Base-by-base conservation (phyloP, 1,140 invertebrate species). In the Leptonema lineaticorne region DNA sequence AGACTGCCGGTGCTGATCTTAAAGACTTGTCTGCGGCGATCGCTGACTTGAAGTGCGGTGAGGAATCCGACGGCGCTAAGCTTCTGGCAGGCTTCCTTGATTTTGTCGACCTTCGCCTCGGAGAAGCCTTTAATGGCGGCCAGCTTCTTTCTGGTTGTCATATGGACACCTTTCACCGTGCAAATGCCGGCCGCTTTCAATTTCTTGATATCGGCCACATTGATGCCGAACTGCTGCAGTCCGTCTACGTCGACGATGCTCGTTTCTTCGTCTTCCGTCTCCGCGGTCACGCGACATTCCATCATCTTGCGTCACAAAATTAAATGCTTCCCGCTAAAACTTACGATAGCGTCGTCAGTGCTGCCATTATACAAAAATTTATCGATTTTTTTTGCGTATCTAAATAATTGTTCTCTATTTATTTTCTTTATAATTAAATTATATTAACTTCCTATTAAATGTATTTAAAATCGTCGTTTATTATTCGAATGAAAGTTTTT, bases 21-120 rank as follows among this genome's bases (percentile, higher is more conserved):
- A 77, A 92, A 93, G 62, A 92, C 84, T 71, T 84, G 79, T 79
- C 90, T 89, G 56, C 91, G 81, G 75, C 87, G 86, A 67, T 89
- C 88, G 75, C 85, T 85, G 72, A 91, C 88, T 83, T 92, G 86
- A 29, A 90, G 76, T 41, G 90, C 91, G 45, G 91, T 92, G 62
- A 92, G 80, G 79, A 93, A 93, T 8, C 85, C 86, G 67, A 81
- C 75, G 30, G 77, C 74, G 68, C 79, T 74, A 75, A 87, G 75
- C 84, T 91, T 85, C 74, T 80, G 75, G 78, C 85, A 85, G 27
- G 88, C 89, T 82, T 93, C 91, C 80, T 92, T 92, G 30, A 94
- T 92, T 83, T 92, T 92, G 69, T 92, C 89, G 68, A 93, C 90
- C 81, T 93, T 93, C 4, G 86, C 87, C 75, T 92, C 90, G 29